These are phyloP conservation scores for Xiphydria camelus DNA, from an alignment of 2,888 invertebrate genomes.

Conservation along the genomic window DNA sequence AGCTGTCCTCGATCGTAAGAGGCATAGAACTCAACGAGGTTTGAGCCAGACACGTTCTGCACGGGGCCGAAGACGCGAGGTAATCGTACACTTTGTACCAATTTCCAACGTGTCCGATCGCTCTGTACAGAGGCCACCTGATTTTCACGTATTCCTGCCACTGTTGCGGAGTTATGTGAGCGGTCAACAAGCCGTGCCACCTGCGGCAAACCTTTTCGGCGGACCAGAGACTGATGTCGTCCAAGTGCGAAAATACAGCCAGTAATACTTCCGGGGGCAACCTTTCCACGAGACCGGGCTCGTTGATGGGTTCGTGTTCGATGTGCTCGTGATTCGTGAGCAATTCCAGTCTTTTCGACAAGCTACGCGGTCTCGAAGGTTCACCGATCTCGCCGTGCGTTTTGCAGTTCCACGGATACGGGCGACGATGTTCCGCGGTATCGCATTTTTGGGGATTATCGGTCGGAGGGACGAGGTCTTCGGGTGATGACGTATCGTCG, in stretches of 20 bases:
- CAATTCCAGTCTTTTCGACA: slow-evolving; percentile 66
- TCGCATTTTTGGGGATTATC: slow-evolving; percentile 21
- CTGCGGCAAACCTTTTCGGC: slow-evolving; percentile 84
- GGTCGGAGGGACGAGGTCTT: slow-evolving; percentile 26
- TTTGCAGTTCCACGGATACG: slow-evolving; percentile 33
- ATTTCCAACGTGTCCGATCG: slow-evolving; percentile 71
- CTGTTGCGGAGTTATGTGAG: slow-evolving; percentile 75
- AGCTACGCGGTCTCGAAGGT: slow-evolving; percentile 61
- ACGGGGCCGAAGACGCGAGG: slow-evolving; percentile 62
- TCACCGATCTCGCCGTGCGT: slow-evolving; percentile 40
- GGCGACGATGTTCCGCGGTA: slow-evolving; percentile 22
- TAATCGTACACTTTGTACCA: slow-evolving; percentile 77
- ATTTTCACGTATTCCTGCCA: slow-evolving; percentile 79
- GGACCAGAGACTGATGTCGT: slow-evolving; percentile 89
- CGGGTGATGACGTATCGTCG: slow-evolving; percentile 20
- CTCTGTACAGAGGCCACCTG: slow-evolving; percentile 85
- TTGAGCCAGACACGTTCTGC: slow-evolving; percentile 83
- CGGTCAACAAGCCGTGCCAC: slow-evolving; percentile 80
- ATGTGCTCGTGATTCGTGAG: slow-evolving; percentile 60
- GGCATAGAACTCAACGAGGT: slow-evolving; percentile 73
- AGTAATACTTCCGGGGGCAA: slow-evolving; percentile 81
- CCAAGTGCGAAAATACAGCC: slow-evolving; percentile 85
- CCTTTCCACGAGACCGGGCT: slow-evolving; percentile 69
- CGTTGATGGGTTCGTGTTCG: slow-evolving; percentile 51
- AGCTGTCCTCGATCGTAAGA: slow-evolving; percentile 70